A percentile compares a stretch with the other conserved stretches of the same genome.
phyloP scores from a whole-genome alignment of 2,888 invertebrate species.

The Nebria brevicollis region DNA sequence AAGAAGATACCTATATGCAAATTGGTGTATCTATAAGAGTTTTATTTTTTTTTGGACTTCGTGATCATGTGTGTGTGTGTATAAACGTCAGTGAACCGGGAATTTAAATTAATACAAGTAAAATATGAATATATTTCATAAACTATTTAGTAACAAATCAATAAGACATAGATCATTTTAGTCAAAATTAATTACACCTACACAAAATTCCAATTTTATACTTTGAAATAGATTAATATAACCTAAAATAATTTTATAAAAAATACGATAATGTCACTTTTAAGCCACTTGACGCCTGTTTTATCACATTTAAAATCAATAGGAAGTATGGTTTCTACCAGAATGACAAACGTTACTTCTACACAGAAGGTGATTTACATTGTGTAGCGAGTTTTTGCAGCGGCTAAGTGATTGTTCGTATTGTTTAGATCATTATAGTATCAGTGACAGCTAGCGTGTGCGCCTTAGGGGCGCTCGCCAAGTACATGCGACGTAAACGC shows the following conservation, averaged over 20 bases:
- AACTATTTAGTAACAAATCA: neutral
- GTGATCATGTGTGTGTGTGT: slow-evolving; percentile 30
- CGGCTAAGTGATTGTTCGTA: slow-evolving; percentile 36
- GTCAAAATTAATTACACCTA: neutral
- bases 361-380: slow-evolving; percentile 73
- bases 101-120: slow-evolving; percentile 30
- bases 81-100: slow-evolving; percentile 40
- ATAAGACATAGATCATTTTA: neutral
- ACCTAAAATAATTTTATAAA: slow-evolving; percentile 28
- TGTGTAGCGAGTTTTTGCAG: neutral
- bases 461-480: slow-evolving; percentile 83
- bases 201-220: neutral
- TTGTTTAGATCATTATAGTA: slow-evolving; percentile 73
- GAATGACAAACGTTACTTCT: slow-evolving; percentile 69
- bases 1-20: neutral
- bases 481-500: slow-evolving; percentile 79
- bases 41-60: neutral
- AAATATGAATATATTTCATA: slow-evolving; percentile 30
- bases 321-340: slow-evolving; percentile 62
- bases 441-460: slow-evolving; percentile 82
- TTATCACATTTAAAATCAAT: slow-evolving; percentile 68
- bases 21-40: neutral
- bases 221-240: slow-evolving; percentile 4
- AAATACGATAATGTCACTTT: slow-evolving; percentile 58
- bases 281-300: slow-evolving; percentile 68